Base-by-base conservation (phyloP, 2,888 invertebrate species). In the Cantharis rustica region DNA sequence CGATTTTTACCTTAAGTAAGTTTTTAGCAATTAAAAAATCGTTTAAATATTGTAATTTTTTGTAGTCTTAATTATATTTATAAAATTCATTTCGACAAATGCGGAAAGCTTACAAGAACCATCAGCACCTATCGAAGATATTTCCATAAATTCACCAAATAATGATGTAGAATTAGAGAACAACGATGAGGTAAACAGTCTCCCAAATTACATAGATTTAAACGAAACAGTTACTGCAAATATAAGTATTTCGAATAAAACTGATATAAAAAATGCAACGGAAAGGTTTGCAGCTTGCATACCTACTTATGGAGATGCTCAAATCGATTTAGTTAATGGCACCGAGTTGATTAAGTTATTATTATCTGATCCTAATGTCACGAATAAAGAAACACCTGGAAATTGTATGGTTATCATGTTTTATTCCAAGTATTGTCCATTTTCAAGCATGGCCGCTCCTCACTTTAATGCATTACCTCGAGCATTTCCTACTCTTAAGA, bases 391-490 rank as follows among this genome's bases (percentile, higher is more conserved):
- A 17, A 88, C 90, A 63, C 89, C 90, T 27, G 93, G 91, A 2
- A 90, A 90, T 76, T 96, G 96, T 88, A 91, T 95, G 1, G 87
- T 96, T 16, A 93, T 98, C 3, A 89, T 98, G 82, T 98, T 98
- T 88, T 98, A 95, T 87, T 95, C 98, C 0, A 93, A 93, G 79
- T 94, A 95, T 85, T 98, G 98, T 85, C 94, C 95, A 1, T 98
- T 97, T 84, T 97, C 97, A 84, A 95, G 96, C 16, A 92, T 94
- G 85, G 95, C 96, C 9, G 98, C 97, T 0, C 96, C 96, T 7
- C 93, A 96, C 86, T 96, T 94, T 84, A 98, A 98, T 90, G 95
- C 97, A 0, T 87, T 98, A 23, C 95, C 97, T 1, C 90, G 96
- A 84, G 93, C 95, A 3, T 98, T 95, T 88, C 96, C 97, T 1